Percentiles rank a stretch among this genome's conserved stretches.
Evolutionary conservation across 2,888 invertebrate genomes (phyloP).

Genomic region (Tipula lateralis): DNA sequence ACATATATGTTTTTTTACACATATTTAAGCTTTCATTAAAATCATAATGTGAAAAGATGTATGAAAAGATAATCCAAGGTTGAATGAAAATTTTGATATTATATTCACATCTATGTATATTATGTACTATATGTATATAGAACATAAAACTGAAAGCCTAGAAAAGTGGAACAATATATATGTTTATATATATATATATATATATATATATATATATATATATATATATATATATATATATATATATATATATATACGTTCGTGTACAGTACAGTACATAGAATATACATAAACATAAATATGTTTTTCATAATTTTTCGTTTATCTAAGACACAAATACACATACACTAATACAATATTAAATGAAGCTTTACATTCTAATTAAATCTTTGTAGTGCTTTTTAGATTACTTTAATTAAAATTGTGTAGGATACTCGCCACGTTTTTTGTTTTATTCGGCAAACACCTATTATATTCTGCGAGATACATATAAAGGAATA

Average conservation of each 20-base stretch:
- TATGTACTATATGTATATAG: not conserved
- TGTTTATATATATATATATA: not conserved
- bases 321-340: not conserved
- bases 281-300: not conserved
- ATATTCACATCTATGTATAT: not conserved
- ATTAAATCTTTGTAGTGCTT: slow-evolving; percentile 11
- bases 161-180: not conserved
- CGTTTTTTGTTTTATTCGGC: not conserved
- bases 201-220: not conserved
- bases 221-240: not conserved
- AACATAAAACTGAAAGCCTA: slow-evolving; percentile 15
- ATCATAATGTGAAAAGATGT: not conserved
- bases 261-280: not conserved
- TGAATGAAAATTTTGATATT: not conserved
- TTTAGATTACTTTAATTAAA: not conserved
- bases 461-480: not conserved
- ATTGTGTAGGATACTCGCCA: not conserved
- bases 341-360: not conserved
- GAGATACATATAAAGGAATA: not conserved
- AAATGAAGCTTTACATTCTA: slow-evolving; percentile 24
- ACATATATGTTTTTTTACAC: not conserved
- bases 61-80: not conserved
- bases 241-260: not conserved
- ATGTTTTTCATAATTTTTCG: not conserved
- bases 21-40: slow-evolving; percentile 19